phyloP scores from a whole-genome alignment of 2,888 invertebrate species.

The Dasysyrphus albostriatus region DNA sequence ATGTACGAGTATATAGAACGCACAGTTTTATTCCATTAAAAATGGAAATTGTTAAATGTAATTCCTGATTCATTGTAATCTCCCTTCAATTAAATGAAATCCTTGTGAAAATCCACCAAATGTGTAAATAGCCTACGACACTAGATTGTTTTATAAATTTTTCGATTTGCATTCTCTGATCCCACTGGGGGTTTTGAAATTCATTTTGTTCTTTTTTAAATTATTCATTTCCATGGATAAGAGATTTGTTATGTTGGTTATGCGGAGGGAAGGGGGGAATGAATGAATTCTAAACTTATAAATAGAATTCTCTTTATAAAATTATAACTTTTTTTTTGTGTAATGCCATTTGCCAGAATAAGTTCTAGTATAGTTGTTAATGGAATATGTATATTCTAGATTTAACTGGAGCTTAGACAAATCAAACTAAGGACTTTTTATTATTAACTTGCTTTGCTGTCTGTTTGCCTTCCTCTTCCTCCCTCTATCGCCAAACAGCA shows the following conservation, averaged over 20 bases:
- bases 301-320: neutral
- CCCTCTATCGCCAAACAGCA: too few species aligned
- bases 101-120: constrained; percentile 51
- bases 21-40: constrained; percentile 33
- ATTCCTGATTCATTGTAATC: constrained; percentile 55
- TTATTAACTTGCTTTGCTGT: too few species aligned
- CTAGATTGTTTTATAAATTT: constrained; percentile 44
- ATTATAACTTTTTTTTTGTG: neutral
- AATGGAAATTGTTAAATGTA: constrained; percentile 50
- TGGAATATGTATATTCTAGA: neutral
- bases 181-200: constrained; percentile 38
- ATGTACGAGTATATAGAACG: neutral
- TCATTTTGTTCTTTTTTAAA: constrained; percentile 37
- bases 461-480: too few species aligned
- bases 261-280: neutral
- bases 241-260: constrained; percentile 6
- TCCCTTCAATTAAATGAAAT: constrained; percentile 64
- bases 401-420: neutral
- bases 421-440: too few species aligned
- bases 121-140: constrained; percentile 52
- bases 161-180: constrained; percentile 64
- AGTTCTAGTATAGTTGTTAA: neutral
- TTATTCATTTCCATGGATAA: constrained; percentile 52
- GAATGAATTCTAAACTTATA: constrained; percentile 1
- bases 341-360: neutral